Conservation (phyloP, 1,140 invertebrate species). For the Eriosoma lanigerum region DNA sequence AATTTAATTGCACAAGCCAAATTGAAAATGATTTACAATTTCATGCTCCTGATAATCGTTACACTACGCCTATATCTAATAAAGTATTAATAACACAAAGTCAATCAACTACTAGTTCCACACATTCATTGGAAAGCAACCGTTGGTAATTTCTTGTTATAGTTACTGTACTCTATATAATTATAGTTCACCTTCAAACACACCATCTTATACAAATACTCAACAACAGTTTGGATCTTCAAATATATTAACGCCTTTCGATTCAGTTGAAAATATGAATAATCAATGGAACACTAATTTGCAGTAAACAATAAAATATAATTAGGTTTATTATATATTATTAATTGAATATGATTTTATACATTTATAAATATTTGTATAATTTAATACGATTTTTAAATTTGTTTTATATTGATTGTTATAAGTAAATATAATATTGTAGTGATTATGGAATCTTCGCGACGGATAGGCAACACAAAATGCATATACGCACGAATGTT, state of each 20-base stretch:
- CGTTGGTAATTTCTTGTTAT: too few relatives aligned
- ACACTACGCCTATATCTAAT: not conserved
- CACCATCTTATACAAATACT: not conserved
- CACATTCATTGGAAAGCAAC: constrained; percentile 3
- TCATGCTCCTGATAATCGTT: not conserved
- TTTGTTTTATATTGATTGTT: too few relatives aligned
- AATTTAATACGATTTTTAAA: too few relatives aligned
- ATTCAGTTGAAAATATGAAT: constrained; percentile 8
- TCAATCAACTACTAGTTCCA: not conserved
- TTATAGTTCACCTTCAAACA: constrained; percentile 13
- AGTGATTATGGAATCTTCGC: too few relatives aligned
- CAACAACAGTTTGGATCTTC: constrained; percentile 4
- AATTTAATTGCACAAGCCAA: too few relatives aligned
- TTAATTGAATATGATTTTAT: too few relatives aligned
- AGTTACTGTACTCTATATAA: not conserved
- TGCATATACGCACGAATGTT: too few relatives aligned
- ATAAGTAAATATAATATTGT: too few relatives aligned
- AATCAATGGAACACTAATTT: constrained; percentile 17
- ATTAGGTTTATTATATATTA: too few relatives aligned
- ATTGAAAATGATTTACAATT: constrained; percentile 8
- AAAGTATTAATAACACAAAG: not conserved
- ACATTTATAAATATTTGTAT: too few relatives aligned
- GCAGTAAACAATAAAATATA: not conserved
- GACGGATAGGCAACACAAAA: too few relatives aligned
- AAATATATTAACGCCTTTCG: constrained; percentile 14